These are phyloP conservation scores for Periplaneta americana DNA, from an alignment of 1,140 invertebrate species.

Conservation along the genomic window DNA sequence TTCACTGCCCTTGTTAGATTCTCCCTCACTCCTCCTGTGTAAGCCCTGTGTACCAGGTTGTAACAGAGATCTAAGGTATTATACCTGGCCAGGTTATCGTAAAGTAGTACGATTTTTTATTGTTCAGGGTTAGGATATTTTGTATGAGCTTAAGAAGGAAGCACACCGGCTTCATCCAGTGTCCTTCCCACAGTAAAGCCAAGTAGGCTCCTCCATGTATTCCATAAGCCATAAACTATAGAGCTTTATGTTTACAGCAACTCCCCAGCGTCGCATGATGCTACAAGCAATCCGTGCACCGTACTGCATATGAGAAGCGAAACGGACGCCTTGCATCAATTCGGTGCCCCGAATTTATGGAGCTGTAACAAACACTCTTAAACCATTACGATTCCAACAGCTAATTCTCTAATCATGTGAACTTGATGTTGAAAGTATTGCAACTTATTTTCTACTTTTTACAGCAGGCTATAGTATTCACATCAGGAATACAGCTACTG, in stretches of 20 bases:
- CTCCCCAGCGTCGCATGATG: background rate
- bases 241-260: background rate
- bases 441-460: too few relatives aligned
- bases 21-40: background rate
- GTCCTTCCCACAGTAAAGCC: background rate
- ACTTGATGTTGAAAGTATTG: too few relatives aligned
- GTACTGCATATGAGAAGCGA: background rate
- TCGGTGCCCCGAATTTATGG: too few relatives aligned
- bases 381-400: too few relatives aligned
- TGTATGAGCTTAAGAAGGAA: background rate
- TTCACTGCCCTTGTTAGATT: too few relatives aligned
- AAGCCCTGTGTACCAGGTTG: background rate
- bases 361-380: too few relatives aligned
- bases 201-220: background rate
- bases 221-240: background rate
- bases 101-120: background rate
- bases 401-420: too few relatives aligned
- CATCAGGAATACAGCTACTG: too few relatives aligned
- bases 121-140: background rate
- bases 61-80: background rate
- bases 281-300: background rate
- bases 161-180: too few relatives aligned
- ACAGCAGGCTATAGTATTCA: too few relatives aligned
- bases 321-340: too few relatives aligned
- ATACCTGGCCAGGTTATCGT: background rate